Conservation (phyloP, 2,113 vertebrate species). For the Agapornis roseicollis region DNA sequence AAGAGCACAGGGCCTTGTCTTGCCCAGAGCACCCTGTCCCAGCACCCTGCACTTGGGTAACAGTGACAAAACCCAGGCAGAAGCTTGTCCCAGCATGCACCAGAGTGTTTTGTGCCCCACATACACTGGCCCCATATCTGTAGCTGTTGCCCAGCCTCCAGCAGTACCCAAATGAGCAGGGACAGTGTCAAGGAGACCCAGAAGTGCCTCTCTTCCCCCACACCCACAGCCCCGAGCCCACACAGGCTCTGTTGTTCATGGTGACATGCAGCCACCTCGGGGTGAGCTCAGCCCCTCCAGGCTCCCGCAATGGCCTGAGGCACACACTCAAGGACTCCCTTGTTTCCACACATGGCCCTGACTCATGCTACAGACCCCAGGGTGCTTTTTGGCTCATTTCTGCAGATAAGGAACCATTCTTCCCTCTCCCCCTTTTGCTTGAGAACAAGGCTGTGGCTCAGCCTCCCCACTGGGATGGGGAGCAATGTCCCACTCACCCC, state of each 20-base stretch:
- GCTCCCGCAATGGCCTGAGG: neutral
- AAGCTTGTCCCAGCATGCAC: fast-evolving
- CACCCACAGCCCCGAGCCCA: neutral
- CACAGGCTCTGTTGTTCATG: neutral
- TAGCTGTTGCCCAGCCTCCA: neutral
- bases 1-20: fast-evolving
- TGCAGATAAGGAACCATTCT: neutral
- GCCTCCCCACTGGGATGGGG: fast-evolving
- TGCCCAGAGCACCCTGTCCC: neutral
- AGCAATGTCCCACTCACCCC: neutral
- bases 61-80: fast-evolving
- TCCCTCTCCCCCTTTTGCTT: fast-evolving
- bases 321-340: slow-evolving; percentile 23
- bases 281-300: neutral
- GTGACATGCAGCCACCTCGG: slow-evolving; percentile 14
- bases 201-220: neutral
- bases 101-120: neutral
- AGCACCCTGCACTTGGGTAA: fast-evolving
- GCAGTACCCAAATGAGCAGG: neutral
- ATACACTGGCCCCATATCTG: neutral
- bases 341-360: slow-evolving; percentile 38
- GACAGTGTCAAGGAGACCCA: neutral
- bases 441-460: neutral
- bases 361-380: neutral
- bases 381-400: neutral